Base-by-base conservation (phyloP, 2,797 vertebrate genomes). In the Schizopygopsis pylzovi region DNA sequence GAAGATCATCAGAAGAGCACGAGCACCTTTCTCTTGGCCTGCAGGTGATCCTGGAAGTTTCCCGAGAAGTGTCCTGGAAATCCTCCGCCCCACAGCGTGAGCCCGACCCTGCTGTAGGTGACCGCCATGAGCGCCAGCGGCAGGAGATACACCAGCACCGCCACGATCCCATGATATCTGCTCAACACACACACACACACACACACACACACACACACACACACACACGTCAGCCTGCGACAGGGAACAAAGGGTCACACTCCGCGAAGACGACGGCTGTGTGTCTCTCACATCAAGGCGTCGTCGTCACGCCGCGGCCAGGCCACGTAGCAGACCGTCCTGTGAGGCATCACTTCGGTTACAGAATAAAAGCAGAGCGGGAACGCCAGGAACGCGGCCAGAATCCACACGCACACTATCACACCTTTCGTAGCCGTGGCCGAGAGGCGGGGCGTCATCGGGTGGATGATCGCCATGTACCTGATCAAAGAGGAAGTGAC, bases 391-490 rank as follows among this genome's bases (percentile, higher is more conserved):
- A 94, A 90, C 82, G 96, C 94, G 0, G 97, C 97, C 86, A 96
- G 91, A 28, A 93, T 92, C 97, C 97, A 97, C 88, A 97, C 96
- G 70, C 95, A 94, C 39, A 91, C 93, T n/a, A 97, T 96, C 85
- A 97, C 92, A 16, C 95, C 92, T 89, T 95, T 95, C 4, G 96
- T 97, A 59, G 94, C 93, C 0, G 93, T 94, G 70, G 96, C 95
- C 49, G 97, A 97, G 47, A 97, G 91, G 47, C 96, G 94, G 7
- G 97, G 97, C 83, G 96, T 96, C 93, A 97, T 85, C 22, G 97
- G 97, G 90, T 97, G 95, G 33, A 96, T 97, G 85, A 97, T 97
- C 59, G 96, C 97, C 94, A 96, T 95, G 71, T 97, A 97, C 89
- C 96, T 97, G 86, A 56, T 89, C 43, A 73, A 49, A 54, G 11